Conservation (phyloP, 2,797 vertebrate species). For the Momotus momota region DNA sequence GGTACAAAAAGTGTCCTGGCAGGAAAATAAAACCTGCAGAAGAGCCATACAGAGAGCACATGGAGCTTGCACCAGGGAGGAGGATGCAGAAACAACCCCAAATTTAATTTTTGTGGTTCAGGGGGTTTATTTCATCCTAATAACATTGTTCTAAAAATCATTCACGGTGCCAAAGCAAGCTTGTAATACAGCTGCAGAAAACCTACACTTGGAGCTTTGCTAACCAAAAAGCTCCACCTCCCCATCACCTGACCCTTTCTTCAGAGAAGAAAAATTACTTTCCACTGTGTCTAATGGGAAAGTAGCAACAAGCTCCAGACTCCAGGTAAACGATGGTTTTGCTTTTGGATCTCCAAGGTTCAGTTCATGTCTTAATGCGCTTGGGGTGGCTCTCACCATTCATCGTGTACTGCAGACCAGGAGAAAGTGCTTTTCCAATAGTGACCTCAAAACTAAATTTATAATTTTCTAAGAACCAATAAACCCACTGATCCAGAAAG, state of each 20-base stretch:
- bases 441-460: conserved; percentile 22
- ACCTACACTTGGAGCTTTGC: neutral
- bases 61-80: fast-evolving
- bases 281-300: neutral
- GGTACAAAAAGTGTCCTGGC: neutral
- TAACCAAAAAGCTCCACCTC: neutral
- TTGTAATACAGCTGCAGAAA: neutral
- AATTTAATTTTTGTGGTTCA: neutral
- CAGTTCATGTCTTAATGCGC: neutral
- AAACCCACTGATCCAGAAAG: neutral
- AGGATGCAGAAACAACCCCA: neutral
- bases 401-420: neutral
- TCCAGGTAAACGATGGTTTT: neutral
- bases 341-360: neutral
- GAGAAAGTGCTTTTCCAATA: conserved; percentile 21
- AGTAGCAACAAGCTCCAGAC: neutral
- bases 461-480: conserved; percentile 42
- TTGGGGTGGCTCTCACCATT: neutral
- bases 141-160: neutral
- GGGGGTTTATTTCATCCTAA: neutral
- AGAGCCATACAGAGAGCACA: neutral
- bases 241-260: neutral
- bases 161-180: neutral
- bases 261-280: neutral
- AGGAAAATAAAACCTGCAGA: neutral